Conservation (phyloP, 2,888 invertebrate species). For the Apocheima hispidaria region DNA sequence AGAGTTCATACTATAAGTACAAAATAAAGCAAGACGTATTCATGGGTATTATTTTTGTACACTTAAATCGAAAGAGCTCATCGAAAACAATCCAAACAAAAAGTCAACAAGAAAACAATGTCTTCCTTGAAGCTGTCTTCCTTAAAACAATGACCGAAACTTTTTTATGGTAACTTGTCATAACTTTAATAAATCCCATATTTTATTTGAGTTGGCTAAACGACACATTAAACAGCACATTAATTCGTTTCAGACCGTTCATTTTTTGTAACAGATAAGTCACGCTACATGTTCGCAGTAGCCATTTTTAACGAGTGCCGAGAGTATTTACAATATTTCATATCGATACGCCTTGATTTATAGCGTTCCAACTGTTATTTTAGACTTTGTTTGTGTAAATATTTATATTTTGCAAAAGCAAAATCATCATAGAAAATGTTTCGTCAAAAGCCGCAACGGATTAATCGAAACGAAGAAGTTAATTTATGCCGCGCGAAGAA, state of each 20-base stretch:
- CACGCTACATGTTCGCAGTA: conserved; percentile 55
- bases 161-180: conserved; percentile 22
- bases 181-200: conserved; percentile 16
- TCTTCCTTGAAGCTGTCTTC: conserved; percentile 5
- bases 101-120: no score
- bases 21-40: no score
- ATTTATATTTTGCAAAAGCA: conserved; percentile 50
- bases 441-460: conserved; percentile 57
- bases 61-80: conserved; percentile 1
- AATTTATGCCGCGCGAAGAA: conserved; percentile 64
- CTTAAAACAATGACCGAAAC: conserved; percentile 5
- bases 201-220: conserved; percentile 27
- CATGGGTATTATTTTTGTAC: no score
- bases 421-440: conserved; percentile 56
- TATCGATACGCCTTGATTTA: conserved; percentile 63
- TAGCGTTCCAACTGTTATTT: conserved; percentile 53
- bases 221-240: conserved; percentile 31
- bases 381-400: conserved; percentile 50
- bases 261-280: conserved; percentile 60
- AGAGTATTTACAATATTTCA: conserved; percentile 62
- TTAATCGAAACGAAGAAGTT: conserved; percentile 66
- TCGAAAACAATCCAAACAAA: conserved; percentile 1
- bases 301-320: conserved; percentile 59
- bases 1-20: no score
- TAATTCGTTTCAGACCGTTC: conserved; percentile 51